phyloP scores from a whole-genome alignment of 2,888 invertebrate species.

The Antheraea yamamai region DNA sequence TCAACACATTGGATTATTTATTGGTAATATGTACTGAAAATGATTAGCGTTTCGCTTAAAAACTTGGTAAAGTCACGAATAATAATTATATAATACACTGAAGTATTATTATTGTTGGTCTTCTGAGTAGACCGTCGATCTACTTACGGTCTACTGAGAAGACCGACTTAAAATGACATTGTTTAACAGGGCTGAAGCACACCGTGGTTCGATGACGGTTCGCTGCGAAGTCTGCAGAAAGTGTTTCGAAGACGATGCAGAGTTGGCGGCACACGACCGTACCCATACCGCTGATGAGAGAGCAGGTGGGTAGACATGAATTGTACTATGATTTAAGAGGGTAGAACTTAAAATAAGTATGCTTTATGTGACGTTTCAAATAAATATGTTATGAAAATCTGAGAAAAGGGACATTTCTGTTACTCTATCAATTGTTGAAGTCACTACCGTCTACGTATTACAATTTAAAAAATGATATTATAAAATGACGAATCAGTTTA shows the following conservation, averaged over 20 bases:
- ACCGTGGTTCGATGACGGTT: conserved; percentile 76
- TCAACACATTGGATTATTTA: no score
- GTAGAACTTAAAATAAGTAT: no score
- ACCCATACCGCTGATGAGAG: conserved; percentile 70
- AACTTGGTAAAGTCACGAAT: no score
- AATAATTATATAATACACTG: neutral
- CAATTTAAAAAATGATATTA: no score
- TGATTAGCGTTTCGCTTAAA: no score
- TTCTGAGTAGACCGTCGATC: conserved; percentile 14
- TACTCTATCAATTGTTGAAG: no score
- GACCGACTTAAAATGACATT: neutral
- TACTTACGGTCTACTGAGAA: conserved; percentile 5
- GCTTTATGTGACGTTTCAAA: no score
- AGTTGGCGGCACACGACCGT: conserved; percentile 60
- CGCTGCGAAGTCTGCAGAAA: conserved; percentile 74
- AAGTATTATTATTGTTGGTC: neutral
- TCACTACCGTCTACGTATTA: no score
- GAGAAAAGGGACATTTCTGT: no score
- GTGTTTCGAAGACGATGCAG: conserved; percentile 76
- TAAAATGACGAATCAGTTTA: no score
- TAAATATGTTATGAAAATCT: no score
- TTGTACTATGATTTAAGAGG: neutral
- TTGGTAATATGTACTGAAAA: no score
- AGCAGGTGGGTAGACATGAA: conserved; percentile 50
- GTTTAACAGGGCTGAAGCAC: conserved; percentile 58